These are phyloP conservation scores for Heliornis fulica DNA, from an alignment of 2,113 vertebrate genomes.

Conservation along the genomic window DNA sequence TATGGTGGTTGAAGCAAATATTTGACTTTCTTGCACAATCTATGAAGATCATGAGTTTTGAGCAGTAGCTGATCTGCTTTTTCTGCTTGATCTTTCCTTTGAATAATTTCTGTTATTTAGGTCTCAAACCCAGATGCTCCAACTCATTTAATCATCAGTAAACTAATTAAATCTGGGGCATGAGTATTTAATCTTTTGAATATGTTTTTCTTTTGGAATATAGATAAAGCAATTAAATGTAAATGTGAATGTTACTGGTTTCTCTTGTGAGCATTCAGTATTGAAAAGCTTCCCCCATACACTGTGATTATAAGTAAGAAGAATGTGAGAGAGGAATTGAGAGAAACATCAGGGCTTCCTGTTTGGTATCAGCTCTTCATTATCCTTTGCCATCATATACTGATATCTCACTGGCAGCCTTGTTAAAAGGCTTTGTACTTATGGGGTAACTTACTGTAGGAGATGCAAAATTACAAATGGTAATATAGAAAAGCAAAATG, in stretches of 20 bases:
- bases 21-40: slow-evolving; percentile 81
- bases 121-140: neutral
- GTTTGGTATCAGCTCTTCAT: neutral
- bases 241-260: neutral
- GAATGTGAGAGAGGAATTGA: neutral
- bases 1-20: slow-evolving; percentile 80
- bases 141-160: neutral
- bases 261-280: neutral
- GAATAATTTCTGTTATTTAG: neutral
- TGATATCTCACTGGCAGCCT: neutral
- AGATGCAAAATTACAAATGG: neutral
- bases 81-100: slow-evolving; percentile 24
- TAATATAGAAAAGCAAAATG: neutral
- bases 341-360: neutral
- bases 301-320: neutral
- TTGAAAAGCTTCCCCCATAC: neutral
- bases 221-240: neutral
- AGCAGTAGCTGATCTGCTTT: slow-evolving; percentile 31
- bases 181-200: neutral
- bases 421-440: neutral
- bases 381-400: neutral
- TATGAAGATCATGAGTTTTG: slow-evolving; percentile 22
- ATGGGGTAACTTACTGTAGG: neutral
- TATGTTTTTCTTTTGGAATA: neutral
- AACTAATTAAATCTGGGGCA: neutral